These are phyloP conservation scores for Onychostoma macrolepis DNA, from an alignment of 2,113 vertebrate species.

Conservation along the genomic window DNA sequence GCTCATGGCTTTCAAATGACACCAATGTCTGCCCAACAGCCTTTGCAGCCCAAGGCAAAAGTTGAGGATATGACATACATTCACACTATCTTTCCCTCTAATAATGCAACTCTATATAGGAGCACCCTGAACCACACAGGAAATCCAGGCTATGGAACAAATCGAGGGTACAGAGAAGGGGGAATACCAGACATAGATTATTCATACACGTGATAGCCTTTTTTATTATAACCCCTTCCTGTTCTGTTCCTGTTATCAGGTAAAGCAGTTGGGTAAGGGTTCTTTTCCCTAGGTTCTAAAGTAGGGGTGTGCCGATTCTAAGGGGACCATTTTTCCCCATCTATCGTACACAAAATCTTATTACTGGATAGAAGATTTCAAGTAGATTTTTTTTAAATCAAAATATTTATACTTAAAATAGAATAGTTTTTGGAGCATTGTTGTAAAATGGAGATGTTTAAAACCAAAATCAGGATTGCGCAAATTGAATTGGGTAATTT, in stretches of 20 bases:
- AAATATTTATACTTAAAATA: constrained; percentile 17
- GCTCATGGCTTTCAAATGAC: constrained; percentile 91
- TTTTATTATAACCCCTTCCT: constrained; percentile 26
- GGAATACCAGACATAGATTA: constrained; percentile 91
- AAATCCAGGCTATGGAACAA: constrained; percentile 81
- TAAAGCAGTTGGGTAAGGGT: constrained; percentile 63
- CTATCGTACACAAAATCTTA: neutral
- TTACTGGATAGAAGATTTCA: neutral
- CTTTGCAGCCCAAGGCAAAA: constrained; percentile 79
- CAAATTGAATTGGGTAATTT: neutral
- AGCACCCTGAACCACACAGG: constrained; percentile 66
- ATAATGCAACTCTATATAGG: constrained; percentile 87
- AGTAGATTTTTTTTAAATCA: neutral
- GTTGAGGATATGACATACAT: constrained; percentile 88
- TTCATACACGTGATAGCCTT: constrained; percentile 85
- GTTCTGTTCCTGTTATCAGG: constrained; percentile 61
- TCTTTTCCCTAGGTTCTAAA: constrained; percentile 72
- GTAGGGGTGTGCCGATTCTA: constrained; percentile 61
- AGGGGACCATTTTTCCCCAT: neutral
- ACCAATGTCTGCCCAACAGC: constrained; percentile 84
- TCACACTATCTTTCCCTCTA: constrained; percentile 92
- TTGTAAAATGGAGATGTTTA: neutral
- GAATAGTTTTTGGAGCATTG: neutral
- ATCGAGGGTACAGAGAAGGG: constrained; percentile 88
- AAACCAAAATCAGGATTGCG: neutral